Percentiles rank a stretch among this genome's conserved stretches.
phyloP scores from a whole-genome alignment of 2,797 vertebrate species.

The Oophaga sylvatica region DNA sequence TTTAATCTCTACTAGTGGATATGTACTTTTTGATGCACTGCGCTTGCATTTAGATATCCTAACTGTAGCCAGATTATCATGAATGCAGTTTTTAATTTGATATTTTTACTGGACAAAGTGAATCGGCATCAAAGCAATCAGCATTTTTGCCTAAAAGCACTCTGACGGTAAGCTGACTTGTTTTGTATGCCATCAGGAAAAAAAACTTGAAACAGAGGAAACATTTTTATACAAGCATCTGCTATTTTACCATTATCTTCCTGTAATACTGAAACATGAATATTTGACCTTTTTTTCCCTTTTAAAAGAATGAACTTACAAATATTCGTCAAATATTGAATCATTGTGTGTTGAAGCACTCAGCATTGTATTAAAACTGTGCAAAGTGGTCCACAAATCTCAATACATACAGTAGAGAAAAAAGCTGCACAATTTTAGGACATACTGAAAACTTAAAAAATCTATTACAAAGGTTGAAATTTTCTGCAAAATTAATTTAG shows the following conservation, averaged over 20 bases:
- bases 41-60: conserved; percentile 37
- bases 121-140: conserved; percentile 49
- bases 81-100: conserved; percentile 55
- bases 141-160: conserved; percentile 56
- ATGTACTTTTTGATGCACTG: conserved; percentile 34
- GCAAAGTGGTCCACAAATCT: no score
- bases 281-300: conserved; percentile 20
- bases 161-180: conserved; percentile 41
- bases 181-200: conserved; percentile 18
- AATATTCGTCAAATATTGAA: not conserved
- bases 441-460: no score
- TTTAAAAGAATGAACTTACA: conserved; percentile 16
- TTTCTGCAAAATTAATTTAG: no score
- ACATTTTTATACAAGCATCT: conserved; percentile 19
- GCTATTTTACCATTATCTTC: conserved; percentile 39
- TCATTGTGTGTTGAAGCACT: not conserved
- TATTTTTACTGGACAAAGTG: conserved; percentile 25
- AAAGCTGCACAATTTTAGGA: no score
- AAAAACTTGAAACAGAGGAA: not conserved
- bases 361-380: not conserved
- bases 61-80: conserved; percentile 52
- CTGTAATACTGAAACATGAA: not conserved
- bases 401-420: no score
- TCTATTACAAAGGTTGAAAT: no score
- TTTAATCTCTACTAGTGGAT: conserved; percentile 43